Conservation (phyloP, 2,888 invertebrate genomes). For the Chamaedrilus cognettii region DNA sequence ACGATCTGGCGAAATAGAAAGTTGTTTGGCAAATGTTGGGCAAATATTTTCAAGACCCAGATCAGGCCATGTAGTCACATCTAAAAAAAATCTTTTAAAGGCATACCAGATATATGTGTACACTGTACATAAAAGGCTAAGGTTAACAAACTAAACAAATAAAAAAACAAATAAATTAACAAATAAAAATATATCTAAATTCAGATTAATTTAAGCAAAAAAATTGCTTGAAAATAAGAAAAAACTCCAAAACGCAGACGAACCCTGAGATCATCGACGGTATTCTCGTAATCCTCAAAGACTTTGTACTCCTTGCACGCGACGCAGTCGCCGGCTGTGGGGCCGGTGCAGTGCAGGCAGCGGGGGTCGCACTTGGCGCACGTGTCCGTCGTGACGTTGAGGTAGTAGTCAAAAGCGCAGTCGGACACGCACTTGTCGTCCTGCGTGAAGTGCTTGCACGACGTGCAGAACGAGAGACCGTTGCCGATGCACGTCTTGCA, state of each 20-base stretch:
- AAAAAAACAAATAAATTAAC: too few species aligned
- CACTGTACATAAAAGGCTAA: too few species aligned
- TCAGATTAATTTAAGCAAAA: too few species aligned
- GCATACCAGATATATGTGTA: too few species aligned
- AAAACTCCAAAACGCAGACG: background rate
- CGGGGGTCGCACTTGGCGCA: slow-evolving; percentile 79
- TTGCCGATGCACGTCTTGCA: slow-evolving; percentile 87
- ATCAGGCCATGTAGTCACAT: too few species aligned
- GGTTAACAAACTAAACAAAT: too few species aligned
- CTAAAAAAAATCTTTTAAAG: too few species aligned
- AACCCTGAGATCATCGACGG: slow-evolving; percentile 11
- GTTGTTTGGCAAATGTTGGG: too few species aligned
- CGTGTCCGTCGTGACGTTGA: slow-evolving; percentile 71
- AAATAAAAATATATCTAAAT: too few species aligned
- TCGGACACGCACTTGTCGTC: slow-evolving; percentile 58
- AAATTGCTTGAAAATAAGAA: too few species aligned
- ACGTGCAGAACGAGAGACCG: slow-evolving; percentile 81
- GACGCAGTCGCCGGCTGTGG: slow-evolving; percentile 44
- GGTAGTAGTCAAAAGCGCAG: slow-evolving; percentile 68
- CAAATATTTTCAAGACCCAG: too few species aligned
- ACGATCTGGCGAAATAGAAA: too few species aligned
- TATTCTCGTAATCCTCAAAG: slow-evolving; percentile 35
- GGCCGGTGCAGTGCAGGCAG: slow-evolving; percentile 70
- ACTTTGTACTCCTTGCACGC: slow-evolving; percentile 46
- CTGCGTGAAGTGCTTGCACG: slow-evolving; percentile 82